These are phyloP conservation scores for Ptyas mucosa DNA, from an alignment of 2,113 vertebrate species.

Conservation along the genomic window DNA sequence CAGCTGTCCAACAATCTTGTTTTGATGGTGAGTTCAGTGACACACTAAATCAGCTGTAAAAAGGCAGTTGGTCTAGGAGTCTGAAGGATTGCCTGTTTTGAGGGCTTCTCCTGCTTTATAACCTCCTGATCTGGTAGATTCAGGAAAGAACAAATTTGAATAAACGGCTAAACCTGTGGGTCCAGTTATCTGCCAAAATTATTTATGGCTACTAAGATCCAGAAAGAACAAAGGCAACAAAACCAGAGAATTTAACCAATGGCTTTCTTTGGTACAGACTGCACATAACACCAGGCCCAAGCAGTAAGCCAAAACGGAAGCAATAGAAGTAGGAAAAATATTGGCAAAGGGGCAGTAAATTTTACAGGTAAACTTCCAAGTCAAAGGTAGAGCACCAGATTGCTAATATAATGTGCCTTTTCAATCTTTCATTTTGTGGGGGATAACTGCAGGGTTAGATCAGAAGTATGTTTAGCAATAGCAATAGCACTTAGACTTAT, in stretches of 20 bases:
- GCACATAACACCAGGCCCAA: not conserved
- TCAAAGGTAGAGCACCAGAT: not conserved
- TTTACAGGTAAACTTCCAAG: not conserved
- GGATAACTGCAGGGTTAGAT: not conserved
- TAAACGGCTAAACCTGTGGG: not conserved
- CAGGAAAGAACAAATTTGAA: not conserved
- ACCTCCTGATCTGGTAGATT: not conserved
- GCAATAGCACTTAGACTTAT: too few relatives aligned
- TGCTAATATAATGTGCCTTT: not conserved
- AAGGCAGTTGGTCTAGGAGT: not conserved
- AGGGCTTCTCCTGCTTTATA: not conserved
- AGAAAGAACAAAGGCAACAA: not conserved
- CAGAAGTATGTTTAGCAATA: not conserved
- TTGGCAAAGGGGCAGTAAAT: not conserved
- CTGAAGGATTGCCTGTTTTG: not conserved
- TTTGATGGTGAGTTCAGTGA: not conserved
- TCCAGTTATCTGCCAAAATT: not conserved
- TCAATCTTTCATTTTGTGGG: not conserved
- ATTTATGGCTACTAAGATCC: not conserved
- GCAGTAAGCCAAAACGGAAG: not conserved
- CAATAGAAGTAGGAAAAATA: not conserved
- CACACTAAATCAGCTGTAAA: not conserved
- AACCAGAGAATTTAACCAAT: not conserved
- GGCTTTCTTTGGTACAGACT: not conserved
- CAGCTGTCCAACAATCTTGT: not conserved